phyloP scores from a whole-genome alignment of 2,888 invertebrate species.

The Plutella xylostella region DNA sequence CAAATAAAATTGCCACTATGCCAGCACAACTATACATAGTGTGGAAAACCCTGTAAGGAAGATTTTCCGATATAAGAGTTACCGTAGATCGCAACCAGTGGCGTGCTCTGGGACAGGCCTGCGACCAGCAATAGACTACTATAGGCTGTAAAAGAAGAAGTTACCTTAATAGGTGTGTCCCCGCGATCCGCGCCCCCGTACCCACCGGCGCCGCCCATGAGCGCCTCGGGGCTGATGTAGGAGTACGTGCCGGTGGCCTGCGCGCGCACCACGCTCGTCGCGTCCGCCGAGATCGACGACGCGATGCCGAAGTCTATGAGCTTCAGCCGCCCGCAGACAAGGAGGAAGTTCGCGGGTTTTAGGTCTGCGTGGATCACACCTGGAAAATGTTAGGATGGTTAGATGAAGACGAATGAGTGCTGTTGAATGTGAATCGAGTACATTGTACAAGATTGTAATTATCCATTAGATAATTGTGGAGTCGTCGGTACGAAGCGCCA shows the following conservation, averaged over 20 bases:
- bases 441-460: too few relatives aligned
- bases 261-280: conserved; percentile 88
- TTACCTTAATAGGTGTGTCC: conserved; percentile 5
- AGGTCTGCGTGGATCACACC: conserved; percentile 97
- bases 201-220: conserved; percentile 73
- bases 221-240: conserved; percentile 96
- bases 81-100: too few relatives aligned
- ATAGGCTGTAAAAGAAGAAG: too few relatives aligned
- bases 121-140: too few relatives aligned
- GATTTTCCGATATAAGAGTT: too few relatives aligned
- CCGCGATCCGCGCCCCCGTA: conserved; percentile 34
- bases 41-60: too few relatives aligned
- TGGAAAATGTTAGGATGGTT: conserved; percentile 30
- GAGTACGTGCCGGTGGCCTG: conserved; percentile 90
- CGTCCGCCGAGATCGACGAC: conserved; percentile 86
- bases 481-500: too few relatives aligned
- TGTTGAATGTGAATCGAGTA: neutral
- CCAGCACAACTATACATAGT: too few relatives aligned
- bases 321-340: conserved; percentile 87
- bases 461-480: too few relatives aligned
- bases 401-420: neutral
- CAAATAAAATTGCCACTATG: too few relatives aligned
- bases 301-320: conserved; percentile 98
- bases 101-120: too few relatives aligned
- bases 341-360: conserved; percentile 96